A percentile compares a stretch with the other conserved stretches of the same genome.
Evolutionary conservation across 2,888 invertebrate genomes (phyloP).

Genomic region (Torymus aiolomorphi): DNA sequence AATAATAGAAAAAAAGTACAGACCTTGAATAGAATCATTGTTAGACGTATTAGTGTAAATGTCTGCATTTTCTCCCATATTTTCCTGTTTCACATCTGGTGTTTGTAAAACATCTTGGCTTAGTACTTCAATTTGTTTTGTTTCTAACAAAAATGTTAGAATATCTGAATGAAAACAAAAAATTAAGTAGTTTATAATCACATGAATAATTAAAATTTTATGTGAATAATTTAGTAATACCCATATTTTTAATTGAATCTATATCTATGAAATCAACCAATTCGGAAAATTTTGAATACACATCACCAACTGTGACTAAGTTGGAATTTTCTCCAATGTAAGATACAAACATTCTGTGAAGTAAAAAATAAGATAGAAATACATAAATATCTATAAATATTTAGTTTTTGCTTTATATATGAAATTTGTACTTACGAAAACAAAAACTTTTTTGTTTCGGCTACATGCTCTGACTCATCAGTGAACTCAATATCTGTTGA

Average conservation of each 20-base stretch:
- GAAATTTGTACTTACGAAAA: constrained; percentile 59
- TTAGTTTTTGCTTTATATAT: background rate
- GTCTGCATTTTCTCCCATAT: too few relatives aligned
- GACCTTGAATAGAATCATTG: background rate
- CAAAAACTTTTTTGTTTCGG: constrained; percentile 56
- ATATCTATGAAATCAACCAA: background rate
- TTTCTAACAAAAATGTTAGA: constrained; percentile 61
- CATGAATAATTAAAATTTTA: constrained; percentile 2
- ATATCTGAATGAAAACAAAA: constrained; percentile 58
- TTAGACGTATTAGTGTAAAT: too few relatives aligned
- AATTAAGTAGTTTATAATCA: background rate
- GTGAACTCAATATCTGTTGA: background rate
- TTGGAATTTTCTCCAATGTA: constrained; percentile 58
- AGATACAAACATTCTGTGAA: constrained; percentile 8
- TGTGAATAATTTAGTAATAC: constrained; percentile 11
- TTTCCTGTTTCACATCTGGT: background rate
- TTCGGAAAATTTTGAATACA: constrained; percentile 45
- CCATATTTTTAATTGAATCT: constrained; percentile 25
- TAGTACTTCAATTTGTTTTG: constrained; percentile 58
- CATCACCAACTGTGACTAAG: constrained; percentile 55
- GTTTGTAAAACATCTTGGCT: background rate
- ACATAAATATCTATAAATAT: constrained; percentile 4
- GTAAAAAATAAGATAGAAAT: constrained; percentile 58
- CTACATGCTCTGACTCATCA: constrained; percentile 1
- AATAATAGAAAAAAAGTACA: constrained; percentile 13